Evolutionary conservation across 30 jellyfish, hydroid and myxozoan species (phyloP), one percentile per base, ranked within the genome.

Genomic region (Haliclystus octoradiatus): DNA sequence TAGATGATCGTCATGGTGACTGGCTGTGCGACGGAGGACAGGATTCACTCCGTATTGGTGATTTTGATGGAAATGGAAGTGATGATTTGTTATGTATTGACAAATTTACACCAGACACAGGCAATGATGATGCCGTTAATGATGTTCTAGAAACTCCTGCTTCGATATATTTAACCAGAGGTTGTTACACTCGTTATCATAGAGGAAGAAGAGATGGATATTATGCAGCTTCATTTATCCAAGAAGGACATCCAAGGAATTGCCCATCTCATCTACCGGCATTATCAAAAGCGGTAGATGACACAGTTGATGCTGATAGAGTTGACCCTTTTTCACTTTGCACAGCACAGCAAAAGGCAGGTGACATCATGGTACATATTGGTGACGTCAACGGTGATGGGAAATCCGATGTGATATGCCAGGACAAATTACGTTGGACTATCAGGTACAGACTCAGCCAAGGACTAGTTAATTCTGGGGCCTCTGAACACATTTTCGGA

Each of bases 301-400:
- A n/a, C n/a, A 40, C 57, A 19, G 57, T 40, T 9, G 19, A 9
- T 19, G 14, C 19, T 5, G 57, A 19, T 19, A 40, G 19, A 9
- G 19, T 40, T 40, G n/a, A n/a, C n/a, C n/a, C n/a, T n/a, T n/a
- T n/a, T n/a, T n/a, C n/a, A n/a, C n/a, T n/a, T n/a, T n/a, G n/a
- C n/a, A n/a, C n/a, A n/a, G n/a, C n/a, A n/a, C n/a, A n/a, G n/a
- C n/a, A n/a, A n/a, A 5, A 5, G 9, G 19, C 57, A 5, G 57
- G 57, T 40, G 9, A 19, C 57, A 40, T 5, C 57, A 19, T 5
- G 57, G 19, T 40, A 9, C 19, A 5, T 40, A 5, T 19, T 5
- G 57, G 57, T 40, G 57, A 40, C 19, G 57, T 40, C 57, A 40
- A 40, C 57, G 57, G 57, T 40, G 57, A 40, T 40, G 57, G 57